phyloP scores from a whole-genome alignment of 2,888 invertebrate species.

The Ecliptopera silaceata region DNA sequence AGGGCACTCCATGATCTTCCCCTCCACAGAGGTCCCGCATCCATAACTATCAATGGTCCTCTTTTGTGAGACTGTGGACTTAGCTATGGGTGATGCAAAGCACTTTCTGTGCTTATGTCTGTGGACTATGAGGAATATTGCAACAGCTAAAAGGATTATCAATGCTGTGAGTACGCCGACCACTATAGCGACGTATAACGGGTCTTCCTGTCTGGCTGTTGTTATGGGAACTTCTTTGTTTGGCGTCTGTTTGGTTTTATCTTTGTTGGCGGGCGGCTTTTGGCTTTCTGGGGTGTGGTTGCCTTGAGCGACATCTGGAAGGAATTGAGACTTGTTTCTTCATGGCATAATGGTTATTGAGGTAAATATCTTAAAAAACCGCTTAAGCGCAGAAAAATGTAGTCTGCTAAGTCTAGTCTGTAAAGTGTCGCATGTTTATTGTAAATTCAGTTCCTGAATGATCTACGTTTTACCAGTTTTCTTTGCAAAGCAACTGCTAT shows the following conservation, averaged over 20 bases:
- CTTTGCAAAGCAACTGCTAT: too few species aligned
- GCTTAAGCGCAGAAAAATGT: too few species aligned
- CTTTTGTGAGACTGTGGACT: slow-evolving; percentile 56
- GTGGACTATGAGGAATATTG: slow-evolving; percentile 88
- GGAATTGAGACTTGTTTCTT: too few species aligned
- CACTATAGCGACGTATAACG: slow-evolving; percentile 89
- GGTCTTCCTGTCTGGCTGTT: slow-evolving; percentile 87
- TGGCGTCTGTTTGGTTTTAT: slow-evolving; percentile 72
- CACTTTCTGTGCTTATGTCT: slow-evolving; percentile 88
- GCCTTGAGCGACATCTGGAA: slow-evolving; percentile 85
- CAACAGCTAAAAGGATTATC: slow-evolving; percentile 87
- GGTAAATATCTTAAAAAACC: too few species aligned
- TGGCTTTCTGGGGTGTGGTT: slow-evolving; percentile 88
- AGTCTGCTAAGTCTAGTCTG: too few species aligned
- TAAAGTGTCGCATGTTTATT: too few species aligned
- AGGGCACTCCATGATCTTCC: slow-evolving; percentile 81
- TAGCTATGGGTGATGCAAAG: slow-evolving; percentile 55
- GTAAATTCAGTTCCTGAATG: too few species aligned
- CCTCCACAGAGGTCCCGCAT: slow-evolving; percentile 79
- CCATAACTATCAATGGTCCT: slow-evolving; percentile 82
- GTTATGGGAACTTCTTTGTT: slow-evolving; percentile 85
- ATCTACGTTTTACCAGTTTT: too few species aligned
- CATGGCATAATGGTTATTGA: slow-evolving; percentile 18
- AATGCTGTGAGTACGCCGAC: slow-evolving; percentile 90
- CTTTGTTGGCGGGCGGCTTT: slow-evolving; percentile 78